Percentiles rank a stretch among this genome's conserved stretches.
Evolutionary conservation across 2,888 invertebrate genomes (phyloP).

Genomic region (Steinernema carpocapsae): DNA sequence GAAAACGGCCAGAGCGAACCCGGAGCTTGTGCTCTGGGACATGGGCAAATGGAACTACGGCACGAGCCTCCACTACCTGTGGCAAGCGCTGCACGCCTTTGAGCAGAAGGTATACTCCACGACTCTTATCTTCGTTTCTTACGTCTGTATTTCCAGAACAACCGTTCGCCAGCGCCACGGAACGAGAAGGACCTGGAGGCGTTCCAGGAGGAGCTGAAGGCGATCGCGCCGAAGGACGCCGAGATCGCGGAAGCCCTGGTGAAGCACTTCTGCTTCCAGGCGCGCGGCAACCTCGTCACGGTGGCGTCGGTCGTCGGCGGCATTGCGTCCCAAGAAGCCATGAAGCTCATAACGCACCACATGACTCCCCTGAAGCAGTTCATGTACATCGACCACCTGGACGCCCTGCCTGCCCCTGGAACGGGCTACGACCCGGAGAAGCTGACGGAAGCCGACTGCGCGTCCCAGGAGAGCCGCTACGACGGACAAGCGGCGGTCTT

Average conservation of each 20-base stretch:
- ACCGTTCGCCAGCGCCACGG: not conserved
- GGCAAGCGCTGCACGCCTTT: too few relatives aligned
- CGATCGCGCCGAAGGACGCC: not conserved
- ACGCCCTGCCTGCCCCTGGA: slow-evolving; percentile 78
- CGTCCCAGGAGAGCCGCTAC: slow-evolving; percentile 69
- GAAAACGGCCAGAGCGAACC: slow-evolving; percentile 71
- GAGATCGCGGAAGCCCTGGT: not conserved
- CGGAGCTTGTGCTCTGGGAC: slow-evolving; percentile 86
- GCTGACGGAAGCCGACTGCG: slow-evolving; percentile 45
- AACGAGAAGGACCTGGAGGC: not conserved
- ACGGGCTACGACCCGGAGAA: slow-evolving; percentile 59
- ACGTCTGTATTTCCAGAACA: not conserved
- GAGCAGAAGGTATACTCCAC: too few relatives aligned
- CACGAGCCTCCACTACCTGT: slow-evolving; percentile 84
- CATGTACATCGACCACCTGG: slow-evolving; percentile 80
- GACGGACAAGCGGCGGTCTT: slow-evolving; percentile 93
- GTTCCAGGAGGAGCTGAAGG: not conserved
- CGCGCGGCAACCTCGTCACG: slow-evolving; percentile 76
- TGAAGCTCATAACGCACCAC: slow-evolving; percentile 76
- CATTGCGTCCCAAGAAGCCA: slow-evolving; percentile 91
- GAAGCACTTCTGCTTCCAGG: slow-evolving; percentile 7
- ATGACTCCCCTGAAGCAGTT: slow-evolving; percentile 71
- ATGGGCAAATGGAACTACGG: slow-evolving; percentile 93
- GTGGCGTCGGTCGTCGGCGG: slow-evolving; percentile 84
- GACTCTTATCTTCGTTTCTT: too few relatives aligned